These are phyloP conservation scores for Mythimna vitellina DNA, from an alignment of 2,888 invertebrate species.

Conservation along the genomic window DNA sequence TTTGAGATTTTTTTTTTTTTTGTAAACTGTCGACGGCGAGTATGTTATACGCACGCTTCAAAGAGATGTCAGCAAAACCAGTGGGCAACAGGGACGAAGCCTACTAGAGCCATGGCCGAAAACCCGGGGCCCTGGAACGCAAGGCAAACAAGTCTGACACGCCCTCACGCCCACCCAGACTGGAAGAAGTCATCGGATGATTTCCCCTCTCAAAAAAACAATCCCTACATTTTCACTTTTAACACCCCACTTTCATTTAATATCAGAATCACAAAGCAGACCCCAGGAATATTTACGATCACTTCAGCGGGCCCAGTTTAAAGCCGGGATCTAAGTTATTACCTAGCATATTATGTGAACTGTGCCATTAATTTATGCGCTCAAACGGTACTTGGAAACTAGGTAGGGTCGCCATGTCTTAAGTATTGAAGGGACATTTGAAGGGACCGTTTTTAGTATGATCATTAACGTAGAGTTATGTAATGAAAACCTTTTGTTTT, in stretches of 20 bases:
- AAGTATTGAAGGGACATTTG: not conserved
- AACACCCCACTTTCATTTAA: not conserved
- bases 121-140: no score
- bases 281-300: not conserved
- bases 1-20: no score
- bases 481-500: not conserved
- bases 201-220: no score
- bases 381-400: not conserved
- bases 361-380: conserved; percentile 1
- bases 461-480: not conserved
- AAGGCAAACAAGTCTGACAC: no score
- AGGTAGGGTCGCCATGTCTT: conserved; percentile 25
- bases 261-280: not conserved
- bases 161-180: no score
- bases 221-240: not conserved
- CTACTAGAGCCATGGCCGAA: no score
- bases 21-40: no score
- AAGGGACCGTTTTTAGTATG: conserved; percentile 15
- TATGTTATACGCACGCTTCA: no score
- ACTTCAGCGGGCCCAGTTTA: not conserved
- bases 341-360: conserved; percentile 28
- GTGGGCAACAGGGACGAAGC: no score
- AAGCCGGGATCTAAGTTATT: conserved; percentile 11
- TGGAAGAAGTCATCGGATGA: no score
- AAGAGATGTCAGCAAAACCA: no score